phyloP scores from a whole-genome alignment of 2,797 vertebrate species.

The Synanceia verrucosa region DNA sequence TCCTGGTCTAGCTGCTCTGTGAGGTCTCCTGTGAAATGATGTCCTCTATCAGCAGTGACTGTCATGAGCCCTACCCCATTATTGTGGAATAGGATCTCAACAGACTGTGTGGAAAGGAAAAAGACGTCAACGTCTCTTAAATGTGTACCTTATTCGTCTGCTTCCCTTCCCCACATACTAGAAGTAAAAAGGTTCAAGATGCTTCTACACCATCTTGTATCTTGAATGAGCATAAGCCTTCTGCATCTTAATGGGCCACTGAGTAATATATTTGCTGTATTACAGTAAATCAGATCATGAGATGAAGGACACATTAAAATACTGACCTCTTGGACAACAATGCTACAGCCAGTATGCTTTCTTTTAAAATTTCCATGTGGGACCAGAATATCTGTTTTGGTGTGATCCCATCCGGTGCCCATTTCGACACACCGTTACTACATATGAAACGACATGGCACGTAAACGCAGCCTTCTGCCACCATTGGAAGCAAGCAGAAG shows the following conservation, averaged over 20 bases:
- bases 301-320: too few relatives aligned
- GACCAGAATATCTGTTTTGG: too few relatives aligned
- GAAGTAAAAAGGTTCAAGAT: constrained; percentile 22
- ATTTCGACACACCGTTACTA: too few relatives aligned
- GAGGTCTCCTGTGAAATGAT: constrained; percentile 86
- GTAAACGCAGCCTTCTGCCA: too few relatives aligned
- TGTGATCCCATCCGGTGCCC: too few relatives aligned
- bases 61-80: constrained; percentile 77
- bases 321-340: too few relatives aligned
- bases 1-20: constrained; percentile 79
- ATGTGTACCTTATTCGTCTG: constrained; percentile 30
- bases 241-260: neutral
- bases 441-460: too few relatives aligned
- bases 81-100: constrained; percentile 72
- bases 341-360: too few relatives aligned
- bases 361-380: too few relatives aligned
- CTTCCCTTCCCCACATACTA: constrained; percentile 8
- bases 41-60: constrained; percentile 86
- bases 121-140: constrained; percentile 48
- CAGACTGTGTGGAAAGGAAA: constrained; percentile 60
- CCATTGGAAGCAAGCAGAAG: too few relatives aligned
- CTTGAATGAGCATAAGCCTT: neutral
- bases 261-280: too few relatives aligned
- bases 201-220: constrained; percentile 10
- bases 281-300: too few relatives aligned